These are phyloP conservation scores for Sternotherus odoratus DNA, from an alignment of 2,797 vertebrate genomes.

Conservation along the genomic window DNA sequence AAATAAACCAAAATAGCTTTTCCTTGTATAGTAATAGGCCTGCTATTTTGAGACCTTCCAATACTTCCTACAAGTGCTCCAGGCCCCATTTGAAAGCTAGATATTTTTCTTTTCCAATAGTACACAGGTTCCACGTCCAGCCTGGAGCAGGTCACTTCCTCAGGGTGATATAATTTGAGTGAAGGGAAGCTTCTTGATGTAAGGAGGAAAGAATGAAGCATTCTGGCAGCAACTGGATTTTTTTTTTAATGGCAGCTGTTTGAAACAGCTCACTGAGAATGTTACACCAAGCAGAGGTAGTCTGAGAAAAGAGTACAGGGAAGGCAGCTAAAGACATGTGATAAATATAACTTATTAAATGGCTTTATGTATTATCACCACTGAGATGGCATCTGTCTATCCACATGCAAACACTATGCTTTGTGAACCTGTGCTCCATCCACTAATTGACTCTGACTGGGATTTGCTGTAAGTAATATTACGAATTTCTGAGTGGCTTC, in stretches of 20 bases:
- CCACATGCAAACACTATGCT: neutral
- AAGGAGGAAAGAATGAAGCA: no score
- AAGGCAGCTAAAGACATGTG: neutral
- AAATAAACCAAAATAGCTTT: no score
- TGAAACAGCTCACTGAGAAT: neutral
- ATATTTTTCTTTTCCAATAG: no score
- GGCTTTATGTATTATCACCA: neutral
- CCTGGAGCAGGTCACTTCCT: no score
- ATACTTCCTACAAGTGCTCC: no score
- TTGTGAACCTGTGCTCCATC: rapidly evolving
- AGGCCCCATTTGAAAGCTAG: no score
- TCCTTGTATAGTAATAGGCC: no score
- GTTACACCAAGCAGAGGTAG: slow-evolving; percentile 8
- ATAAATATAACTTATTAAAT: neutral
- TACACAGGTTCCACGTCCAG: no score
- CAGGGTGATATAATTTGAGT: no score
- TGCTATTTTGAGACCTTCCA: no score
- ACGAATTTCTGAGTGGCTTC: neutral
- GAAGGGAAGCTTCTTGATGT: no score
- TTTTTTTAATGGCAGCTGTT: neutral
- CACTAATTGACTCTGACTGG: neutral
- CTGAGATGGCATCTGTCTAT: neutral
- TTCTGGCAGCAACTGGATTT: no score
- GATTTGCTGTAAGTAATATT: neutral
- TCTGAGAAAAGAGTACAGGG: neutral